Percentiles rank a stretch among this genome's conserved stretches.
phyloP scores from a whole-genome alignment of 1,140 invertebrate species.

The Megalopta genalis region DNA sequence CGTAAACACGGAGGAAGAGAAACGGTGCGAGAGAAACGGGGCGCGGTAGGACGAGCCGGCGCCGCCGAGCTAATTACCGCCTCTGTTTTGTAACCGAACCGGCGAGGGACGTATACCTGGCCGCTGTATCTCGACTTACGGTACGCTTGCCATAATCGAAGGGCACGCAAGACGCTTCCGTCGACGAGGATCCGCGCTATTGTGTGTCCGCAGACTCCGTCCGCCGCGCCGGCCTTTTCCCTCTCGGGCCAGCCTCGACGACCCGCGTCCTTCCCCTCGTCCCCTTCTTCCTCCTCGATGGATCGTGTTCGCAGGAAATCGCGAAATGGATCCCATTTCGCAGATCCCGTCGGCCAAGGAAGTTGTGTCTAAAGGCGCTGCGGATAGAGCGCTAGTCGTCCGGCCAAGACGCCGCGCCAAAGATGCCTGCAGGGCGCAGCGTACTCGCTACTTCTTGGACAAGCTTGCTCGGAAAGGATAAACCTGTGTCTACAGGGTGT shows the following conservation, averaged over 20 bases:
- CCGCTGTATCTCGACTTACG: conserved; percentile 68
- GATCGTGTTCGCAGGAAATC: conserved; percentile 68
- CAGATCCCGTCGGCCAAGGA: conserved; percentile 53
- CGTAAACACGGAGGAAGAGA: conserved; percentile 19
- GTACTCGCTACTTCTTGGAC: conserved; percentile 5
- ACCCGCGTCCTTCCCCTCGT: neutral
- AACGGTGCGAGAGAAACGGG: conserved; percentile 31
- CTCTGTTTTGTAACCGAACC: conserved; percentile 74
- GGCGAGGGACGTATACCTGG: conserved; percentile 54
- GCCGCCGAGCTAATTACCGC: conserved; percentile 71
- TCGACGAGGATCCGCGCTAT: conserved; percentile 54
- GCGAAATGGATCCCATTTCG: conserved; percentile 65
- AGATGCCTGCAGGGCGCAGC: conserved; percentile 6
- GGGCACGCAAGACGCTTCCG: conserved; percentile 50
- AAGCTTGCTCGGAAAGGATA: conserved; percentile 8
- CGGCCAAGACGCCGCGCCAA: conserved; percentile 13
- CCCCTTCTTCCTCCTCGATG: conserved; percentile 20
- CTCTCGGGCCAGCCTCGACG: neutral
- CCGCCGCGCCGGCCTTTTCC: conserved; percentile 17
- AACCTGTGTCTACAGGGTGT: too few relatives aligned
- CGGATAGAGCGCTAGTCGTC: conserved; percentile 22
- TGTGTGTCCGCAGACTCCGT: conserved; percentile 41
- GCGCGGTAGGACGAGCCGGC: conserved; percentile 47
- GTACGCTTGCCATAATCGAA: conserved; percentile 63
- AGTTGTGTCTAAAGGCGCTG: conserved; percentile 47